These are phyloP conservation scores for Plotosus lineatus DNA, from an alignment of 2,113 vertebrate genomes.

Conservation along the genomic window DNA sequence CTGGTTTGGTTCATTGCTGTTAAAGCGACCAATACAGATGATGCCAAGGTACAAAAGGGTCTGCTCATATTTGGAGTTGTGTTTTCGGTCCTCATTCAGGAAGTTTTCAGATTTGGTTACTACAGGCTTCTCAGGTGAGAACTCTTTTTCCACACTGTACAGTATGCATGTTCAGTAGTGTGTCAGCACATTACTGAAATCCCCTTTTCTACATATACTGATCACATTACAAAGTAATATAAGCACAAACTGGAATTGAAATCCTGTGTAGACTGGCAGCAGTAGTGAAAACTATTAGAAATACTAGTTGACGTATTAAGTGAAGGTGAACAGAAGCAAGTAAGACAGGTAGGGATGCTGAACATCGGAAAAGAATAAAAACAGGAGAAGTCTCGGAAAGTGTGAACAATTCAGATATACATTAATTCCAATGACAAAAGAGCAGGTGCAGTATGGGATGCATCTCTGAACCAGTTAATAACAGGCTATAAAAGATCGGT, in stretches of 20 bases:
- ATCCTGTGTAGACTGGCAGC: not conserved
- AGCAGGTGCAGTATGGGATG: not conserved
- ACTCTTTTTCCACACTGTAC: not conserved
- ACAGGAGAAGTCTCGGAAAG: not conserved
- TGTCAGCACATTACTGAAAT: not conserved
- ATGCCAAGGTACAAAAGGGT: conserved; percentile 64
- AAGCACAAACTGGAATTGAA: too few relatives aligned
- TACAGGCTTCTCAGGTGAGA: conserved; percentile 76
- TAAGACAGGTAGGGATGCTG: not conserved
- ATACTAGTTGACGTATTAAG: not conserved
- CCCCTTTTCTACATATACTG: not conserved
- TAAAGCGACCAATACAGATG: conserved; percentile 63
- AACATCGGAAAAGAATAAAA: not conserved
- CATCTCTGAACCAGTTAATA: not conserved
- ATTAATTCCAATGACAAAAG: not conserved
- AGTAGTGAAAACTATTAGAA: too few relatives aligned
- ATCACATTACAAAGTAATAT: not conserved
- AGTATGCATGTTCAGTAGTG: not conserved
- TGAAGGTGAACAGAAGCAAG: not conserved
- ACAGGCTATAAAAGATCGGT: too few relatives aligned
- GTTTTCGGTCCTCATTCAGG: conserved; percentile 76
- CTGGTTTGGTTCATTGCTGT: conserved; percentile 77
- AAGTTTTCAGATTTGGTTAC: conserved; percentile 75
- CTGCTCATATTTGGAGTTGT: conserved; percentile 75
- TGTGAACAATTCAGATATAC: not conserved